Evolutionary conservation across 2,113 vertebrate species (phyloP), one percentile per base, ranked within the genome.

Genomic region (Syngnathoides biaculeatus): DNA sequence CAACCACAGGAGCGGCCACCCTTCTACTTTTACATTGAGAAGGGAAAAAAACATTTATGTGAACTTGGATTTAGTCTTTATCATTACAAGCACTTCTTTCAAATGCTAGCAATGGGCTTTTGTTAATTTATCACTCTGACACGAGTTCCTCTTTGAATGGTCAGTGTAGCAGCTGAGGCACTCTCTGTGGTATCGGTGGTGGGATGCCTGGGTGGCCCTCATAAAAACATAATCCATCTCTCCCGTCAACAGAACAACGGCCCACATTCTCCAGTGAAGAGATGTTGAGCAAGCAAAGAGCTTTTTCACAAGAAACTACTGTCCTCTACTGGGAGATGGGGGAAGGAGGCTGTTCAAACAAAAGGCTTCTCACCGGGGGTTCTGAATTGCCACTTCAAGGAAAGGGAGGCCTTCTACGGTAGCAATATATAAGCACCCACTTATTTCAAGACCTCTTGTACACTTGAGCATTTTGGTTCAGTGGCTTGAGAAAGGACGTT

Each of bases 131-230:
- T 45, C 42, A 42, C 19, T 64, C 24, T 43, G 19, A 38, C 38
- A 9, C 40, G 24, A 40, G 15, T 38, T 78, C 35, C 24, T 66
- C 40, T 73, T 69, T 58, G 65, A 52, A 62, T 57, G 76, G 74
- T 77, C 74, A 80, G 55, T 65, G 58, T 59, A 75, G 50, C 53
- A 59, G 67, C 55, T 74, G 65, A 79, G 74, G 65, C 74, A 62
- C 72, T 42, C 57, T 42, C 53, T 84, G 84, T 84, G 83, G 86
- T 81, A 71, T 78, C 24, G 65, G 86, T 75, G 86, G 84, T 79
- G 64, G 73, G 77, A 85, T 40, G 78, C 77, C 72, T 88, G 87
- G 88, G 86, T 89, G 87, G 87, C 87, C 84, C 77, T 74, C 65
- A 0, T 70, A 67, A 85, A 88, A 87, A 88, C 81, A 86, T 67